Conservation (phyloP, 2,888 invertebrate species). For the Rhyacophila evoluta region DNA sequence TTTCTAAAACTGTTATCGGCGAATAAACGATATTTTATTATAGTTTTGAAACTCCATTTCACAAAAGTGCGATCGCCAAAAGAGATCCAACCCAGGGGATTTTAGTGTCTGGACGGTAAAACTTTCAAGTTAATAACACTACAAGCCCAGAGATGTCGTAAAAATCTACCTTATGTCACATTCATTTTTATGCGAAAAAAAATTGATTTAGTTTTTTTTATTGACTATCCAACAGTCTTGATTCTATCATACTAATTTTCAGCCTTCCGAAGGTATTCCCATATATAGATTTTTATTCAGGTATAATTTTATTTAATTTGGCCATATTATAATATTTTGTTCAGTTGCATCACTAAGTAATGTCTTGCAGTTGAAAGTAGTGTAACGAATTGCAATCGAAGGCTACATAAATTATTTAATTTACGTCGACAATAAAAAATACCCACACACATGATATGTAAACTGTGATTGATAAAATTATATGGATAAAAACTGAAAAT, state of each 20-base stretch:
- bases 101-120: background rate
- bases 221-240: background rate
- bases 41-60: background rate
- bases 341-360: too few species aligned
- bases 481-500: too few species aligned
- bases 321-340: too few species aligned
- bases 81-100: background rate
- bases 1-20: background rate
- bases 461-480: too few species aligned
- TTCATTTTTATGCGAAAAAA: background rate
- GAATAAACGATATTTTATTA: background rate
- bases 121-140: background rate
- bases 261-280: too few species aligned
- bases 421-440: too few species aligned
- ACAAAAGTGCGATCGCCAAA: background rate
- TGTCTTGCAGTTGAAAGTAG: too few species aligned
- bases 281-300: too few species aligned
- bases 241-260: background rate
- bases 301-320: too few species aligned
- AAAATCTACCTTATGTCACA: background rate
- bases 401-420: too few species aligned
- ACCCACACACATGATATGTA: too few species aligned
- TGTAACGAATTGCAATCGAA: too few species aligned
- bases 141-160: background rate
- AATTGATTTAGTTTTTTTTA: background rate